These are phyloP conservation scores for Macrocentrus cingulum DNA, from an alignment of 1,140 invertebrate genomes.

Conservation along the genomic window DNA sequence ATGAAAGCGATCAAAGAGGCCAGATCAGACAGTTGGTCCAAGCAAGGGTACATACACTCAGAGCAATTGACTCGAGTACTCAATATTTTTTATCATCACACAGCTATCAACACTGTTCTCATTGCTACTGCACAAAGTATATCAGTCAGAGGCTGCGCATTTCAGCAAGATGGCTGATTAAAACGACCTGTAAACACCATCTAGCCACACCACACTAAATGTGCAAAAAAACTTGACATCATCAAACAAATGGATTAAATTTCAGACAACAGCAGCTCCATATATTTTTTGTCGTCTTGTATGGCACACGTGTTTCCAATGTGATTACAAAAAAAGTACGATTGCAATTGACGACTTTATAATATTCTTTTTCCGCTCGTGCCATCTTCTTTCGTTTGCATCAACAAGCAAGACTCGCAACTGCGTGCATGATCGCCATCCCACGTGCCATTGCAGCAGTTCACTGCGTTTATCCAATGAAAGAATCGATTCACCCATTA, in stretches of 20 bases:
- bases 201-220: too few species aligned
- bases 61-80: too few species aligned
- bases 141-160: too few species aligned
- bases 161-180: too few species aligned
- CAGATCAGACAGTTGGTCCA: too few species aligned
- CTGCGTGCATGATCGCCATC: slow-evolving; percentile 4
- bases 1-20: too few species aligned
- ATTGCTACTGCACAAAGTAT: too few species aligned
- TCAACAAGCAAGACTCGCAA: slow-evolving; percentile 3
- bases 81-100: too few species aligned
- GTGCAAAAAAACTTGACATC: too few species aligned
- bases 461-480: slow-evolving; percentile 29
- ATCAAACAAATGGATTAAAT: neutral
- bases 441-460: slow-evolving; percentile 19
- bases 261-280: neutral
- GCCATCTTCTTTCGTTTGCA: slow-evolving; percentile 4
- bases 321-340: neutral
- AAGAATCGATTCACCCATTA: slow-evolving; percentile 33
- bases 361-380: neutral
- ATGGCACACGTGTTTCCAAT: slow-evolving; percentile 4
- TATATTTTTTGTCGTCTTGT: neutral
- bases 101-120: too few species aligned
- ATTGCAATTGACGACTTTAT: slow-evolving; percentile 1
- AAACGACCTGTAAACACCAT: too few species aligned
- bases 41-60: too few species aligned